These are phyloP conservation scores for Oscheius sp. DNA, from an alignment of 2,888 invertebrate species.

Conservation along the genomic window DNA sequence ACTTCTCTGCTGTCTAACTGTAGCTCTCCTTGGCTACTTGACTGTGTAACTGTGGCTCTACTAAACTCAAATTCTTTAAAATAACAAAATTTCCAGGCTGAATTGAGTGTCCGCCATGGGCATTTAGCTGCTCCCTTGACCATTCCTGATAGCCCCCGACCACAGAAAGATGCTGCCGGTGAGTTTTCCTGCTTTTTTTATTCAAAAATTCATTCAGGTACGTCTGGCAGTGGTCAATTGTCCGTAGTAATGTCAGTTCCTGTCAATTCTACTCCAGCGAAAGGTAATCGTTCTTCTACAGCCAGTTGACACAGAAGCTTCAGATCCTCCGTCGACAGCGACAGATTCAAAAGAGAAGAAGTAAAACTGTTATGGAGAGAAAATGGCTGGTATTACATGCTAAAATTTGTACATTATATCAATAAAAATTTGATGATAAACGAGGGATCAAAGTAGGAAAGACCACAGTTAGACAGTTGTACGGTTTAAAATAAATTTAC, in stretches of 20 bases:
- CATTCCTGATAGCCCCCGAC: constrained; percentile 68
- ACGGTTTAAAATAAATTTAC: too few species aligned
- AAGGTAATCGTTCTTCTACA: not conserved
- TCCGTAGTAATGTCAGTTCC: constrained; percentile 13
- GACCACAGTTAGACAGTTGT: too few species aligned
- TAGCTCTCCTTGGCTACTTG: not conserved
- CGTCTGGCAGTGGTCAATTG: not conserved
- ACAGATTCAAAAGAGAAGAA: not conserved
- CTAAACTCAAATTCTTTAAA: not conserved
- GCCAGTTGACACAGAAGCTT: not conserved
- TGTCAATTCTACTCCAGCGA: not conserved
- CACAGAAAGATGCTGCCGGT: constrained; percentile 54
- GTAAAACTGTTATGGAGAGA: too few species aligned
- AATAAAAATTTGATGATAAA: too few species aligned
- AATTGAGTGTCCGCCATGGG: constrained; percentile 61
- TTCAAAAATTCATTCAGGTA: not conserved
- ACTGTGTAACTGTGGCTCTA: too few species aligned
- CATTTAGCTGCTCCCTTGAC: constrained; percentile 64
- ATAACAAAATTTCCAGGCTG: constrained; percentile 57
- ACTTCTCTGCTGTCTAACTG: too few species aligned
- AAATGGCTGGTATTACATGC: too few species aligned
- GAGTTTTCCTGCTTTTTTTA: not conserved
- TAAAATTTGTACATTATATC: too few species aligned
- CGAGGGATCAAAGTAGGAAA: too few species aligned
- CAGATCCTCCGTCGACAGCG: not conserved